These are phyloP conservation scores for Oscarella lobularis DNA, from an alignment of 37 sponge, comb jelly and placozoan species.

Conservation along the genomic window DNA sequence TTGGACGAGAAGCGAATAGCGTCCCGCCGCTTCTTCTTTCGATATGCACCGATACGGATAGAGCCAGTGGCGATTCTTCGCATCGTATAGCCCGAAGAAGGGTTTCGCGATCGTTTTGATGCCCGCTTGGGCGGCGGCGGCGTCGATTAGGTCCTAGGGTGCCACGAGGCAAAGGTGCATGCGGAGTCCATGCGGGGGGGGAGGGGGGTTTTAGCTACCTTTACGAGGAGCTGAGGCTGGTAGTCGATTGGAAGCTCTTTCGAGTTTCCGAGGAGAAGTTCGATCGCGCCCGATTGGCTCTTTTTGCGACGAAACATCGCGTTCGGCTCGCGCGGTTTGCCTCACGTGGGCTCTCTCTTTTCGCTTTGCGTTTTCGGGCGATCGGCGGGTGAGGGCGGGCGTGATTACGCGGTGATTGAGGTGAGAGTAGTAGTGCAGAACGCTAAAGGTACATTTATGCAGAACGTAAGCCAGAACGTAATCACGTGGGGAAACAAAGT, in stretches of 20 bases:
- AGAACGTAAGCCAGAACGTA: too few relatives aligned
- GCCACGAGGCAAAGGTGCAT: not conserved
- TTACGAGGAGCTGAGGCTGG: not conserved
- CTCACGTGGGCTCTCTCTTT: too few relatives aligned
- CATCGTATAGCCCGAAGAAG: not conserved
- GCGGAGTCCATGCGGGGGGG: not conserved
- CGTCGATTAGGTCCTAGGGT: not conserved
- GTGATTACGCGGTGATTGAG: too few relatives aligned
- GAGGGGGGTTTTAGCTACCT: not conserved
- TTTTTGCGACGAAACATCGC: not conserved
- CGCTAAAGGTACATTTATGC: too few relatives aligned
- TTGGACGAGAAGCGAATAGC: not conserved
- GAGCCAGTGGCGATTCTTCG: not conserved
- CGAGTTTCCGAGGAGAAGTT: not conserved
- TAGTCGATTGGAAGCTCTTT: not conserved
- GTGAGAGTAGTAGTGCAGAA: too few relatives aligned
- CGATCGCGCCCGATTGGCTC: not conserved
- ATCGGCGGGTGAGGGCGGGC: too few relatives aligned
- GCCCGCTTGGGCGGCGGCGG: not conserved
- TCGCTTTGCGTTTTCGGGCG: too few relatives aligned
- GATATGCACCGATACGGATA: not conserved
- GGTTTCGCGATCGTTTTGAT: not conserved
- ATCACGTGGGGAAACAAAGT: too few relatives aligned
- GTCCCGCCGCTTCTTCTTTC: not conserved
- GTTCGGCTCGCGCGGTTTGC: too few relatives aligned